These are phyloP conservation scores for Onthophagus taurus DNA, from an alignment of 1,140 invertebrate species.

Conservation along the genomic window DNA sequence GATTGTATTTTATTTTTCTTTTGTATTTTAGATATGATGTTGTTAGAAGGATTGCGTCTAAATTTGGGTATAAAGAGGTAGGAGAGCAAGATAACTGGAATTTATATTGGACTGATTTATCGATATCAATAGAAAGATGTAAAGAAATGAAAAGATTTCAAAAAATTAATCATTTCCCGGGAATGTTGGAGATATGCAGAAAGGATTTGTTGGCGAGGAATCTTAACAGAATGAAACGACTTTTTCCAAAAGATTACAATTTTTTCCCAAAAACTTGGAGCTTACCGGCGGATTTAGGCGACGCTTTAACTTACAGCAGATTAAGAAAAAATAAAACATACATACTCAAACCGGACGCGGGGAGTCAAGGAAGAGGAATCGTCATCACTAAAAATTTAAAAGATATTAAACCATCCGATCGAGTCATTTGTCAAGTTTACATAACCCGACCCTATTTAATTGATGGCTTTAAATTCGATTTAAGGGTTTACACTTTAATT, in stretches of 20 bases:
- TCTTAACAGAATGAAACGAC: conserved; percentile 74
- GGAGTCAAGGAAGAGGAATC: conserved; percentile 80
- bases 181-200: conserved; percentile 82
- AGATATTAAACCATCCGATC: conserved; percentile 66
- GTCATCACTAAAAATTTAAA: conserved; percentile 68
- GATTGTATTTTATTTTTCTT: too few relatives aligned
- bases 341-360: conserved; percentile 81
- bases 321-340: conserved; percentile 66
- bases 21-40: conserved; percentile 69
- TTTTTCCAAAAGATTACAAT: conserved; percentile 81
- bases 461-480: conserved; percentile 95
- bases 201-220: conserved; percentile 80
- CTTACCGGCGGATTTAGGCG: conserved; percentile 71
- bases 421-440: conserved; percentile 77
- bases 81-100: conserved; percentile 76
- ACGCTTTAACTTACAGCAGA: conserved; percentile 52
- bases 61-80: conserved; percentile 71
- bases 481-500: conserved; percentile 87
- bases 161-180: conserved; percentile 87
- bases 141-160: conserved; percentile 87
- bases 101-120: conserved; percentile 80
- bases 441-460: conserved; percentile 72
- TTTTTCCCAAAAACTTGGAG: conserved; percentile 93
- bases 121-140: conserved; percentile 68
- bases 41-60: conserved; percentile 56